Evolutionary conservation across 2,797 vertebrate species (phyloP), one percentile per base, ranked within the genome.

Genomic region (Tapirus indicus): DNA sequence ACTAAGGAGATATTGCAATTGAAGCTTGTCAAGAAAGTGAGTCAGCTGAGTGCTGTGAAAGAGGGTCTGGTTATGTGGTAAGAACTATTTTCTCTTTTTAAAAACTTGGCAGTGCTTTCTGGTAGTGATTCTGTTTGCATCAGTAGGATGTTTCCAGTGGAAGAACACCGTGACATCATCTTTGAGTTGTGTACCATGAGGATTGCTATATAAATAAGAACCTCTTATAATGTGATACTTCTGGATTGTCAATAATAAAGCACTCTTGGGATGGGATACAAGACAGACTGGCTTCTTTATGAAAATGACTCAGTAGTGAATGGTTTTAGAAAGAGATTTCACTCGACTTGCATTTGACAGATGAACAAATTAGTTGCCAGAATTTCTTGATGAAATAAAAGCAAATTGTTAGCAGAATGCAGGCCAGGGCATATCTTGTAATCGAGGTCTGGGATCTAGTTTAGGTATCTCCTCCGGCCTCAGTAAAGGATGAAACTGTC

Each of bases 331-430:
- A 32, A 72, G 62, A 87, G 25, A 23, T 77, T 83, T 85, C 25
- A 47, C 20, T 95, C 25, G 89, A 38, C 84, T 77, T 66, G n/a
- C 74, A 83, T 78, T 95, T 54, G 35, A 94, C 66, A 97, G 66
- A 8, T 77, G 35, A 86, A 52, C 35, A 86, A 86, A 87, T 87
- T 56, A 78, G 18, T 64, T 85, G 47, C 18, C 49, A 84, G 64
- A 69, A 14, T 88, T 75, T 93, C 75, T 69, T 94, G 35, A 77
- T 82, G 20, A 80, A 66, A 86, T 38, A 72, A 79, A 95, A 78
- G 21, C 14, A 93, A 75, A 96, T 47, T 56, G 21, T 80, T 83
- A 83, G 75, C 41, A 89, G 25, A 83, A 49, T 25, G 29, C 14
- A 68, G 41, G n/a, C 14, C 7, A 82, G 32, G 14, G 78, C 18